Evolutionary conservation across 1,140 invertebrate species (phyloP).

Genomic region (Holotrichia oblita): DNA sequence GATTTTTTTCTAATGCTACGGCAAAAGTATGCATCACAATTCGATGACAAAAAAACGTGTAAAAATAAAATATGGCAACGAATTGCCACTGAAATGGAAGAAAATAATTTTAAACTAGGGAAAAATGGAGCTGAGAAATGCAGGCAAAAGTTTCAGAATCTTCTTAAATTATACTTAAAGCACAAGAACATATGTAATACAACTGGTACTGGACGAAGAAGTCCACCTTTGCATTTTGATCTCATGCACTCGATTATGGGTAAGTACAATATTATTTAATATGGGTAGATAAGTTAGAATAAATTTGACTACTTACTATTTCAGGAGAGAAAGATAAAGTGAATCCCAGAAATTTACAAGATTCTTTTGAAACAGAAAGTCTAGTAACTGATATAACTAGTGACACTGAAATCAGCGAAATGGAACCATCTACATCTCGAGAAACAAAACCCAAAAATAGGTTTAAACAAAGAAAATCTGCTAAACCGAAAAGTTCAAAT

Average conservation of each 20-base stretch:
- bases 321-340: too few species aligned
- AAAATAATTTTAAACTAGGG: constrained; percentile 4
- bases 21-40: background rate
- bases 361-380: too few species aligned
- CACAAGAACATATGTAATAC: background rate
- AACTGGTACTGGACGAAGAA: background rate
- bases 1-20: background rate
- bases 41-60: constrained; percentile 23
- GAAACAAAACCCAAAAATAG: too few species aligned
- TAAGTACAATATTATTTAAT: background rate
- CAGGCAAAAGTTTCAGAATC: constrained; percentile 37
- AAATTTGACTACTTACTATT: background rate
- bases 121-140: constrained; percentile 30
- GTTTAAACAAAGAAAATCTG: too few species aligned
- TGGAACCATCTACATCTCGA: too few species aligned
- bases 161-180: constrained; percentile 15
- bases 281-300: constrained; percentile 9
- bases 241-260: constrained; percentile 26
- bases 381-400: too few species aligned
- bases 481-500: too few species aligned
- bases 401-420: too few species aligned
- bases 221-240: constrained; percentile 14
- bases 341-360: too few species aligned
- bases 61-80: constrained; percentile 17
- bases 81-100: constrained; percentile 33